These are phyloP conservation scores for Oopsacas minuta DNA, from an alignment of 37 sponge, comb jelly and placozoan genomes.

Conservation along the genomic window DNA sequence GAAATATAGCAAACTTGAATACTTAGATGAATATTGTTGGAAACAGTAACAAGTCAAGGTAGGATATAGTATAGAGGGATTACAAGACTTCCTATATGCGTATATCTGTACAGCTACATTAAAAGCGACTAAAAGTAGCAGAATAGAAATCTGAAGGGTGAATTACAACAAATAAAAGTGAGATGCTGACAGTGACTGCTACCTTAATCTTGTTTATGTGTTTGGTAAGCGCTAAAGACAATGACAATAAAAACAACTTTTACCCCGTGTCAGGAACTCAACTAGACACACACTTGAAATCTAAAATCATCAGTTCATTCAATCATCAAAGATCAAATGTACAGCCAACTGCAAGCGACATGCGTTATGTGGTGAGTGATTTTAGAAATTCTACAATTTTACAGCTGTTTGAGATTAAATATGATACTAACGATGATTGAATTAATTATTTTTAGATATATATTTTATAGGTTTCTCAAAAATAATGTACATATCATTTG, in stretches of 20 bases:
- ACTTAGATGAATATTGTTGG: neutral
- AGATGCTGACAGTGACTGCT: neutral
- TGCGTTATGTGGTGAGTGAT: neutral
- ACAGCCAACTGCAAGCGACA: neutral
- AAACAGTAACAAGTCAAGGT: neutral
- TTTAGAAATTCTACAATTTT: too few species aligned
- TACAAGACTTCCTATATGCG: slow-evolving; percentile 19
- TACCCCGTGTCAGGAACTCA: neutral
- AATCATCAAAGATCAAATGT: neutral
- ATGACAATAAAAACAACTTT: neutral
- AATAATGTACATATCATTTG: too few species aligned
- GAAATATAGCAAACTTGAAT: neutral
- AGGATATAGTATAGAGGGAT: neutral
- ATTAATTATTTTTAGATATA: too few species aligned
- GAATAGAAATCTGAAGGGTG: neutral
- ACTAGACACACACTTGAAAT: neutral
- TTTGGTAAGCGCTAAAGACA: neutral
- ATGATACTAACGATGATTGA: too few species aligned
- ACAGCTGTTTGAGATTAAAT: too few species aligned
- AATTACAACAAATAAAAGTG: neutral
- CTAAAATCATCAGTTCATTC: neutral
- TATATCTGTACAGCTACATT: neutral
- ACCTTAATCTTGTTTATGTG: neutral
- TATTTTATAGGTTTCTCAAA: too few species aligned
- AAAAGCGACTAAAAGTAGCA: neutral